Evolutionary conservation across 2,113 vertebrate species (phyloP).

Genomic region (Leucoraja erinaceus): DNA sequence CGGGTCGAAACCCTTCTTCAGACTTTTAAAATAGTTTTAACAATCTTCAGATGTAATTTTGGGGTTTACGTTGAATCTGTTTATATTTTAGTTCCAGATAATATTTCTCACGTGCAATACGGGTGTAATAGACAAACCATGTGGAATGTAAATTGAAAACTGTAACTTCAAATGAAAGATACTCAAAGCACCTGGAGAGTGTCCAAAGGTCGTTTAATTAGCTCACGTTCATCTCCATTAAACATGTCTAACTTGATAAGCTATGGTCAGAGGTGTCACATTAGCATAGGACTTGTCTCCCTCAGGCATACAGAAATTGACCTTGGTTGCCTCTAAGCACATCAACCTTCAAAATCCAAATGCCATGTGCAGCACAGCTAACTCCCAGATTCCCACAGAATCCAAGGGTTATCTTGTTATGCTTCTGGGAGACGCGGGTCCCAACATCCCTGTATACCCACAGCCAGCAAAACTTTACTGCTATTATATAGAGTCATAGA

Average conservation of each 20-base stretch:
- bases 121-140: not conserved
- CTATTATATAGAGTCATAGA: not conserved
- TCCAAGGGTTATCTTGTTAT: not conserved
- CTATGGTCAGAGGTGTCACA: constrained; percentile 15
- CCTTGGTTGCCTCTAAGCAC: not conserved
- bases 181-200: not conserved
- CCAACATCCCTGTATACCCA: not conserved
- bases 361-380: not conserved
- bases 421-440: not conserved
- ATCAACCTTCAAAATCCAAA: constrained; percentile 5
- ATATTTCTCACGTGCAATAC: not conserved
- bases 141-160: not conserved
- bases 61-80: not conserved
- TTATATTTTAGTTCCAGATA: not conserved
- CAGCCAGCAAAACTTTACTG: not conserved
- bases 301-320: not conserved
- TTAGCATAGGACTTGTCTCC: not conserved
- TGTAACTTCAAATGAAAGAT: not conserved
- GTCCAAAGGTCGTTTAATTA: constrained; percentile 10
- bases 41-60: not conserved
- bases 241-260: constrained; percentile 22
- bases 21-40: not conserved
- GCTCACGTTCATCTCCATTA: not conserved
- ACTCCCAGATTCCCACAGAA: not conserved
- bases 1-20: too few relatives aligned